phyloP scores from a whole-genome alignment of 2,797 vertebrate species.

The Pteronotus mesoamericanus region DNA sequence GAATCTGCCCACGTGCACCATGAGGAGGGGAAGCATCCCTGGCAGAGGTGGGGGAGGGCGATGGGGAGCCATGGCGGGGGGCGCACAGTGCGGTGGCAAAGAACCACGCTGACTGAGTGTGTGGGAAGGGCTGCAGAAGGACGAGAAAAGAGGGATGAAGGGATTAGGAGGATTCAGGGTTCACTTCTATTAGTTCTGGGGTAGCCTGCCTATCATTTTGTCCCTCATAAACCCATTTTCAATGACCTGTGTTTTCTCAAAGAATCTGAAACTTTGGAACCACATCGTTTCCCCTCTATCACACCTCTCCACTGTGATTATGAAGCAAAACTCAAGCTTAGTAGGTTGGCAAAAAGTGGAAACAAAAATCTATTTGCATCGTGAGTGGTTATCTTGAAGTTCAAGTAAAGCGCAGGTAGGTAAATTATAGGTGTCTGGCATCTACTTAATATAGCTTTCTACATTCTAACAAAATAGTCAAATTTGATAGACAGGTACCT shows the following conservation, averaged over 20 bases:
- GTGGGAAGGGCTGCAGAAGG: not conserved
- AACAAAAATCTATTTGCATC: not conserved
- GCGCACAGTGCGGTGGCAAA: not conserved
- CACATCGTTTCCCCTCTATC: not conserved
- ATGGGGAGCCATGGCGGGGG: rapidly evolving
- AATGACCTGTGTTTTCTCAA: not conserved
- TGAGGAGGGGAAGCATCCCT: too few species aligned
- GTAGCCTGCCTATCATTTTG: not conserved
- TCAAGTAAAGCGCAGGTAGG: not conserved
- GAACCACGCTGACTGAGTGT: not conserved
- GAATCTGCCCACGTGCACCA: not conserved
- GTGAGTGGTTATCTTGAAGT: not conserved
- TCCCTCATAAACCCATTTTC: not conserved
- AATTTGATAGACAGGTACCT: not conserved
- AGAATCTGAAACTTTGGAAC: not conserved
- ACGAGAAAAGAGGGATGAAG: too few species aligned
- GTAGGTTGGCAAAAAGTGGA: not conserved
- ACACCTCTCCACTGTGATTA: not conserved
- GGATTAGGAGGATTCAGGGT: not conserved
- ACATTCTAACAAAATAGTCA: not conserved
- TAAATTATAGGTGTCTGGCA: not conserved
- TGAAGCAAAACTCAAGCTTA: not conserved
- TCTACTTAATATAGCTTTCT: not conserved
- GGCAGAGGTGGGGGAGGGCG: not conserved
- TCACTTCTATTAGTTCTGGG: not conserved